Percentiles rank a stretch among this genome's conserved stretches.
Conservation (phyloP, 2,888 invertebrate species). For the Trissonchulus latispiculum region DNA sequence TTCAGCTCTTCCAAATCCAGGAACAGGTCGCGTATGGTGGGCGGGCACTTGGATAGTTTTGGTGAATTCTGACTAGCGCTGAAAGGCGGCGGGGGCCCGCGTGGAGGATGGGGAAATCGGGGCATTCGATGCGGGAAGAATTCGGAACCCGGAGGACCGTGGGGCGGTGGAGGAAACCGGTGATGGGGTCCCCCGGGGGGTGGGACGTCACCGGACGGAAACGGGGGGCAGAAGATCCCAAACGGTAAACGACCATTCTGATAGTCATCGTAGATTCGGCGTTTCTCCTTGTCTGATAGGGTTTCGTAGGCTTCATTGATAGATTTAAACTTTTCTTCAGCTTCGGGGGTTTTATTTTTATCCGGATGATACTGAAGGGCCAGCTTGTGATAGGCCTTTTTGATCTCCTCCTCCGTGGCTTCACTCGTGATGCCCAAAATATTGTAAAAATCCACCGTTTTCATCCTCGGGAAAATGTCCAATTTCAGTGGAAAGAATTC, state of each 20-base stretch:
- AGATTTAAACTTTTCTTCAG: not conserved
- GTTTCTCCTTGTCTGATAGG: not conserved
- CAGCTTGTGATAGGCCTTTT: not conserved
- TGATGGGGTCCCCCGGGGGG: too few relatives aligned
- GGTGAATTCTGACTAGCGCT: not conserved
- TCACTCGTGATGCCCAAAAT: not conserved
- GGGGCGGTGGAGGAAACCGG: not conserved
- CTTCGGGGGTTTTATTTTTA: not conserved
- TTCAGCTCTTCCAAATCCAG: not conserved
- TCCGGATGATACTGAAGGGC: not conserved
- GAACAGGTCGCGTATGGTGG: not conserved
- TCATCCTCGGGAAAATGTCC: not conserved
- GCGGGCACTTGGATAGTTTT: not conserved
- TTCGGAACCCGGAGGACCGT: not conserved
- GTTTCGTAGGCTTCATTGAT: not conserved
- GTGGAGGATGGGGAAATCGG: not conserved
- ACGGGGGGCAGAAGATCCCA: not conserved
- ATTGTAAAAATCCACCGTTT: not conserved
- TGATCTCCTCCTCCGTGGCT: not conserved
- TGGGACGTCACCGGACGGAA: too few relatives aligned
- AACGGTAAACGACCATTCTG: not conserved
- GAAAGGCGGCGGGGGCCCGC: not conserved
- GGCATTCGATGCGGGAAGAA: not conserved
- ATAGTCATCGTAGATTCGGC: not conserved
- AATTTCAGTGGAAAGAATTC: not conserved